Evolutionary conservation across 64 coral and sea anemone species (phyloP), one percentile per base, ranked within the genome.

Genomic region (Stylophora pistillata): DNA sequence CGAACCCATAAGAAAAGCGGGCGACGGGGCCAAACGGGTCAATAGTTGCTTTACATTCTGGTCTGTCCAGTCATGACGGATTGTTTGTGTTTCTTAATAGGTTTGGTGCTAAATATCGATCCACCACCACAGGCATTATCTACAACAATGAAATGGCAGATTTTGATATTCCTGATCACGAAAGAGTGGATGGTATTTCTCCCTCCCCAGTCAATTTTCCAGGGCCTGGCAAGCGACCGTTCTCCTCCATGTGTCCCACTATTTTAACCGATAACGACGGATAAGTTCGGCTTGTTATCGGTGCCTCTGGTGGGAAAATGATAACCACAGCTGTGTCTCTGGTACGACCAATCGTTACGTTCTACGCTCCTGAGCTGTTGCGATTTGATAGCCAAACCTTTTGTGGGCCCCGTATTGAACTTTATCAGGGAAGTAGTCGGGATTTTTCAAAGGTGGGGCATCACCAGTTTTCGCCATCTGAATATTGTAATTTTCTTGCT

Each of bases 61-160:
- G 37, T 41, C n/a, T n/a, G n/a, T n/a, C n/a, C n/a, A n/a, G 37
- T 3, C 6, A 41, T 6, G 2, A 6, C 6, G 37, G 6, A 41
- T n/a, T 21, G 11, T 1, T 28, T 9, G 14, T 32, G 13, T 85
- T 55, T 54, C 30, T 34, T 65, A 73, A n/a, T 28, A 98, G 96
- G 47, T 98, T 98, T 85, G 96, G 96, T 15, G 83, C 69, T 12
- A 93, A 78, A 53, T 89, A 90, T 86, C 93, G 96, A 56, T 98
- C 96, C 14, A 83, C 57, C 13, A 21, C 61, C 55, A 98, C 96
- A 25, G 96, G 96, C 3, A 98, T 98, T 12, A 95, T 98, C 5
- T 98, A 98, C 83, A 98, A 98, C 53, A 82, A 98, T 56, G 78
- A 95, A 30, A 98, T 98, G 96, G 88, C 63, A 17, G 93, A 95